Evolutionary conservation across 2,113 vertebrate species (phyloP), one percentile per base, ranked within the genome.

Genomic region (Pachycephala philippinensis): DNA sequence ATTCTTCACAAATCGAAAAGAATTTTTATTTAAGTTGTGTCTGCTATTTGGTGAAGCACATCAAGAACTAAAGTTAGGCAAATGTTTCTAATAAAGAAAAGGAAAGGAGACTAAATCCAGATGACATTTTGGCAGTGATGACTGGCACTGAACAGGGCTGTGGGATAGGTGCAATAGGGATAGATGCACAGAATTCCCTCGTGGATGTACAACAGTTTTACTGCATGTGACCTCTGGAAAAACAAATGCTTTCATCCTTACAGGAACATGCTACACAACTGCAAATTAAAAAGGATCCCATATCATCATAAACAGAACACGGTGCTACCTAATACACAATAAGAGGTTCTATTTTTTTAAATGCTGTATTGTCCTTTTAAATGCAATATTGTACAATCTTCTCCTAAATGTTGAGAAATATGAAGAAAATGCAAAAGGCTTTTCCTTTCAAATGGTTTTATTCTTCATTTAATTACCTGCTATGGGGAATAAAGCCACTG

Each of bases 161-260:
- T n/a, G 30, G 24, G 22, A 21, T 1, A 31, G 27, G 27, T 26
- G 16, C 8, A 70, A 28, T 2, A 54, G 33, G 10, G 85, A 33
- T 11, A 21, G 54, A 56, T 10, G 31, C 7, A 4, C 14, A 11
- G 33, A 69, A 47, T 53, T 65, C 12, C 39, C 21, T 44, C 53
- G 47, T 8, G 0, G 0, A 39, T 15, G 13, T 27, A 54, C 20
- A 70, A 42, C 0, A 8, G 27, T 27, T 66, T 42, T 75, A 66
- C 13, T 54, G 39, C 13, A 16, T 0, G 1, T 19, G n/a, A 68
- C 13, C 39, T 71, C 35, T n/a, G 39, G 37, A 76, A 76, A 76
- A 83, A 49, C 11, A 80, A 68, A 75, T 6, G 11, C 17, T 24
- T 35, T 84, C 20, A 37, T 35, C 69, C 20, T 35, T 33, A n/a